Conservation (phyloP, 2,888 invertebrate genomes). For the Eupithecia subumbrata region DNA sequence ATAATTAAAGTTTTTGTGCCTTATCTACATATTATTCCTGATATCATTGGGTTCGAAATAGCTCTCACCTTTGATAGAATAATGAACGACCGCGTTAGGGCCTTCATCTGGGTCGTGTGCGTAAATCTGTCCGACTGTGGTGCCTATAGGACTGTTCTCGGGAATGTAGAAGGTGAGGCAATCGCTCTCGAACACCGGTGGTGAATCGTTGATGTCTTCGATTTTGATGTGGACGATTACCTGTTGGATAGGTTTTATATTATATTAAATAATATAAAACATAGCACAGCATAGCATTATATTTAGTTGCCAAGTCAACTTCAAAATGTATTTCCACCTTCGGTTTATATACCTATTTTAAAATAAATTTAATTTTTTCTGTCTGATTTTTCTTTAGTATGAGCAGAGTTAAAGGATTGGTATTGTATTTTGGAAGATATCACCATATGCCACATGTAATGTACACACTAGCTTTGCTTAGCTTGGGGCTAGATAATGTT, state of each 20-base stretch:
- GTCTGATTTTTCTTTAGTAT: neutral
- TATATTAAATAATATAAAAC: too few species aligned
- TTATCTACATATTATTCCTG: too few species aligned
- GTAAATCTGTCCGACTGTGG: conserved; percentile 94
- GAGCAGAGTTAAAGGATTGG: too few species aligned
- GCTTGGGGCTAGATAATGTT: too few species aligned
- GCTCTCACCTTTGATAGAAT: conserved; percentile 60
- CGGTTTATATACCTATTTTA: neutral
- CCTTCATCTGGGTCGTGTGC: conserved; percentile 97
- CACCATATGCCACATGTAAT: too few species aligned
- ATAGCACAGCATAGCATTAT: too few species aligned
- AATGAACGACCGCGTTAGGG: conserved; percentile 94
- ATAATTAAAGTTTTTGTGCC: too few species aligned
- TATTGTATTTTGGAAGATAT: too few species aligned
- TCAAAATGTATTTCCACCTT: neutral
- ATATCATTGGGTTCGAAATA: neutral
- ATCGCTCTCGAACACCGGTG: conserved; percentile 94
- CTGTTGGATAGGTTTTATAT: conserved; percentile 51
- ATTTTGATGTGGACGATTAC: conserved; percentile 91
- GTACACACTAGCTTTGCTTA: too few species aligned
- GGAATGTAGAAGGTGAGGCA: conserved; percentile 94
- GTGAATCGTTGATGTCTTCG: conserved; percentile 95
- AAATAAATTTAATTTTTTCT: neutral
- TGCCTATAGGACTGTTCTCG: conserved; percentile 98
- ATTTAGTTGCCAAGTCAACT: neutral